Evolutionary conservation across 2,113 vertebrate genomes (phyloP), one percentile per base, ranked within the genome.

Genomic region (Struthio camelus): DNA sequence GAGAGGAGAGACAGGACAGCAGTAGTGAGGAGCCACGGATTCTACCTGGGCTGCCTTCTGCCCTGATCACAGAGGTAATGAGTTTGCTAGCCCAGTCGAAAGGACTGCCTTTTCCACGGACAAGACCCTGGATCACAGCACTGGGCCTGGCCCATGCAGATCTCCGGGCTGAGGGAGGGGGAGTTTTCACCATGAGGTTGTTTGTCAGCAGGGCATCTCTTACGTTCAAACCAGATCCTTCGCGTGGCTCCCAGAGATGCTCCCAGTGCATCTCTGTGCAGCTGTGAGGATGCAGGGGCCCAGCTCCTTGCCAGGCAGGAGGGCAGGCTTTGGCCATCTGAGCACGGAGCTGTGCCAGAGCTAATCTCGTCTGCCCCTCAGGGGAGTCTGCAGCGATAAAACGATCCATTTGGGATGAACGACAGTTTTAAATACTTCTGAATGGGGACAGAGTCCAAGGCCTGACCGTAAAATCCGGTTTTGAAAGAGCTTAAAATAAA

Each of bases 401-500:
- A 69, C 3, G 51, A 89, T 80, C 93, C 20, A 3, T 48, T 53
- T 5, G 75, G 91, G 87, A 73, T 82, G 87, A 89, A 20, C 8
- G n/a, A 10, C 44, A 42, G 24, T 58, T 89, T 80, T 77, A 75
- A 94, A 93, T 66, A 14, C 62, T 91, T 54, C 62, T 93, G 78
- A 91, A 91, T 51, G 84, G 48, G 54, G 48, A 83, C 78, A 71
- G 85, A 78, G 95, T 51, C 89, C 94, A 32, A 77, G 89, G 84
- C 86, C 80, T 73, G 89, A 92, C 80, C 64, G 3, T 89, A 89
- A 94, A 95, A 94, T 95, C 93, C 87, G 64, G 79, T 75, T 91
- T 90, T 76, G 80, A 93, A 94, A 94, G 70, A 75, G 88, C 62
- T 97, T 97, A 91, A 91, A 94, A 77, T 95, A 97, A 97, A 96